A percentile compares a stretch with the other conserved stretches of the same genome.
Evolutionary conservation across 1,140 invertebrate genomes (phyloP).

Genomic region (Paramacrobiotus metropolitanus): DNA sequence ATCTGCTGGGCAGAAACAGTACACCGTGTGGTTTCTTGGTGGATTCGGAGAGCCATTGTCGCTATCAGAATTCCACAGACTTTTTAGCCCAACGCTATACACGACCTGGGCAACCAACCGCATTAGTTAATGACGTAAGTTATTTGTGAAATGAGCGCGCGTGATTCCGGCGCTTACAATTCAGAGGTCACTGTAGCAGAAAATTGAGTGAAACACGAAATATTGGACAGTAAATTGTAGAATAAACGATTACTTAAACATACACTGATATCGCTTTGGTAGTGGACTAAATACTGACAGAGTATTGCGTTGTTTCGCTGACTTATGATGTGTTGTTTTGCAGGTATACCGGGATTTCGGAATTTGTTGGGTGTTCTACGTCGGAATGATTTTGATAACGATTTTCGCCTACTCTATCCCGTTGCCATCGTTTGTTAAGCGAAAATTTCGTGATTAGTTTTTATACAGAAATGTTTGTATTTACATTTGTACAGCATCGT

Average conservation of each 20-base stretch:
- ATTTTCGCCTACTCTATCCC: slow-evolving; percentile 60
- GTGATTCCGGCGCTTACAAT: too few species aligned
- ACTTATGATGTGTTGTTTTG: background rate
- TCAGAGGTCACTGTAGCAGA: too few species aligned
- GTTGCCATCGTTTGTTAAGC: slow-evolving; percentile 54
- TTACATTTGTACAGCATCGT: too few species aligned
- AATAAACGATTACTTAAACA: too few species aligned
- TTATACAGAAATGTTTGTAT: background rate
- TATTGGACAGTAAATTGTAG: too few species aligned
- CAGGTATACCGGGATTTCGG: slow-evolving; percentile 34
- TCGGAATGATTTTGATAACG: slow-evolving; percentile 53
- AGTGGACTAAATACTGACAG: background rate
- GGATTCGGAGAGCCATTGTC: slow-evolving; percentile 24
- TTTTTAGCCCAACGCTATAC: slow-evolving; percentile 44
- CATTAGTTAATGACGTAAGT: background rate
- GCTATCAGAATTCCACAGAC: slow-evolving; percentile 42
- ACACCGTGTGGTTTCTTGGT: background rate
- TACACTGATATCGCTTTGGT: too few species aligned
- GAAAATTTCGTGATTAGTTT: slow-evolving; percentile 50
- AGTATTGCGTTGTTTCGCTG: background rate
- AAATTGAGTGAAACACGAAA: too few species aligned
- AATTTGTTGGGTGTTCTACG: slow-evolving; percentile 54
- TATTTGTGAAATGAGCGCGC: too few species aligned
- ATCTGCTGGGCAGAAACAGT: background rate
- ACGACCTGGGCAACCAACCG: background rate